Evolutionary conservation across 2,888 invertebrate genomes (phyloP).

Genomic region (Timema cristinae): DNA sequence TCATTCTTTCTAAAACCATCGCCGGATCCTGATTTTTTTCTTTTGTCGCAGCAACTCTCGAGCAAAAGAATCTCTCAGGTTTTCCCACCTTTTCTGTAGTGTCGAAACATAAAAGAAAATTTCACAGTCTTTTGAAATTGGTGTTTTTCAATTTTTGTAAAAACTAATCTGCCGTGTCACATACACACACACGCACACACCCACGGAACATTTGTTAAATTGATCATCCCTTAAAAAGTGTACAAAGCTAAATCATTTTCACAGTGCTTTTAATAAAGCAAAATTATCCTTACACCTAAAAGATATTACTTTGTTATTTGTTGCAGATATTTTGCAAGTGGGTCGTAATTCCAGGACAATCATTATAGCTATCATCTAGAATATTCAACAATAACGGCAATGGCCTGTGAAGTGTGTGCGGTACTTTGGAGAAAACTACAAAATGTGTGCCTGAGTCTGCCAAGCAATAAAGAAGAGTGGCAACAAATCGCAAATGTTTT

Average conservation of each 20-base stretch:
- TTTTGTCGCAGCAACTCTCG: not conserved
- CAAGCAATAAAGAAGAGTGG: conserved; percentile 28
- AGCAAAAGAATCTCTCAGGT: not conserved
- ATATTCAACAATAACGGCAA: conserved; percentile 31
- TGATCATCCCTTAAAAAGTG: too few relatives aligned
- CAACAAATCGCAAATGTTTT: conserved; percentile 33
- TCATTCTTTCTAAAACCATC: not conserved
- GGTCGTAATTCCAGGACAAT: conserved; percentile 33
- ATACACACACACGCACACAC: too few relatives aligned
- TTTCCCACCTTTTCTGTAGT: too few relatives aligned
- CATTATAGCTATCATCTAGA: conserved; percentile 35
- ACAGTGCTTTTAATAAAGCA: too few relatives aligned
- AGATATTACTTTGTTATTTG: too few relatives aligned
- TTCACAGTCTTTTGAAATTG: too few relatives aligned
- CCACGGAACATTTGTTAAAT: too few relatives aligned
- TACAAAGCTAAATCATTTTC: too few relatives aligned
- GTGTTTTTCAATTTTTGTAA: too few relatives aligned
- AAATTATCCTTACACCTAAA: too few relatives aligned
- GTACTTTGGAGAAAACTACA: conserved; percentile 32
- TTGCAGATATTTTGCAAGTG: conserved; percentile 1
- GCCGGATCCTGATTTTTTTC: conserved; percentile 2
- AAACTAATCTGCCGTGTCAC: too few relatives aligned
- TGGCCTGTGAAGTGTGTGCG: conserved; percentile 33
- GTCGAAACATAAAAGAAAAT: too few relatives aligned
- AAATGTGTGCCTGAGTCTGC: conserved; percentile 19